Evolutionary conservation across 2,888 invertebrate species (phyloP).

Genomic region (Nomada hirtipes): DNA sequence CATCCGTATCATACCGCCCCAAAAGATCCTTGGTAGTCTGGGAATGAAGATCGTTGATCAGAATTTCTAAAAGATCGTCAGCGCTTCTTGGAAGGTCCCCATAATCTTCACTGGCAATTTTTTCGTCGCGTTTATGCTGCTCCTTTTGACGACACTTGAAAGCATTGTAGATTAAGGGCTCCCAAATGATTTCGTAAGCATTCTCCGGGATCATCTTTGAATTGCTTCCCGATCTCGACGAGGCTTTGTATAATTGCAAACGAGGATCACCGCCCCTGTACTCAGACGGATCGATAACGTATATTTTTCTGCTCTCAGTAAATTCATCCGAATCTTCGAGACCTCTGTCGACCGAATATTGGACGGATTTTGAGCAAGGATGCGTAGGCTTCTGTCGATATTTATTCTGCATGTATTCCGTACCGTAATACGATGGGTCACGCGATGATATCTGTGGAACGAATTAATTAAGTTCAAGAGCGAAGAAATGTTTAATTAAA

Average conservation of each 20-base stretch:
- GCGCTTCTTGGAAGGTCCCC: no score
- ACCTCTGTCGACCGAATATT: slow-evolving; percentile 1
- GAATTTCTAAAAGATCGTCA: background rate
- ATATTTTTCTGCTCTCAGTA: slow-evolving; percentile 37
- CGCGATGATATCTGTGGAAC: background rate
- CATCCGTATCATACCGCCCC: background rate
- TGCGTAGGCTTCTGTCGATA: background rate
- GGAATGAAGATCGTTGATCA: slow-evolving; percentile 13
- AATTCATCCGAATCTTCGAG: slow-evolving; percentile 23
- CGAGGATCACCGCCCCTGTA: slow-evolving; percentile 59
- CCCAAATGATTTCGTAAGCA: background rate
- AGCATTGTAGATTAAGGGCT: background rate
- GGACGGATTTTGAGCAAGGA: background rate
- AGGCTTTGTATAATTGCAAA: slow-evolving; percentile 29
- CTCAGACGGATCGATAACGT: slow-evolving; percentile 65
- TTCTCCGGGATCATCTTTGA: background rate
- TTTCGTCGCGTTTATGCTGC: slow-evolving; percentile 4
- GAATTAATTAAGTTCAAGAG: slow-evolving; percentile 6
- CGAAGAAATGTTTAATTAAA: background rate
- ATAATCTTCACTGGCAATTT: background rate
- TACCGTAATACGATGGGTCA: background rate
- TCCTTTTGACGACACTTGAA: background rate
- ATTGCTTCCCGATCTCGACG: background rate
- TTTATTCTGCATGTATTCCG: background rate
- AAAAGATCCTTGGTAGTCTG: slow-evolving; percentile 8